These are phyloP conservation scores for Drosophila histrio DNA, from an alignment of 2,888 invertebrate species.

Conservation along the genomic window DNA sequence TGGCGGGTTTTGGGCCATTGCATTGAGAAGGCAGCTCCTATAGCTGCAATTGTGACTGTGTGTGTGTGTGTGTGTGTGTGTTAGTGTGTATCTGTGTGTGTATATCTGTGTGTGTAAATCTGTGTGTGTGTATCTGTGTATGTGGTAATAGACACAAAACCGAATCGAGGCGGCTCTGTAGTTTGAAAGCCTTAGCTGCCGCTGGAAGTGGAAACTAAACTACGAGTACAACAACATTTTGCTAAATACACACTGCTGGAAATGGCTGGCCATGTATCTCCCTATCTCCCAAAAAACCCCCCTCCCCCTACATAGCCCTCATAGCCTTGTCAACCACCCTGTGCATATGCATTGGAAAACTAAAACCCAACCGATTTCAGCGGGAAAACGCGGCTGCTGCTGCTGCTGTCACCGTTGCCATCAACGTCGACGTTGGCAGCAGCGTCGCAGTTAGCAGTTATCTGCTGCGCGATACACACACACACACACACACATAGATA, in stretches of 20 bases:
- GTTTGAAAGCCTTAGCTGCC: conserved; percentile 41
- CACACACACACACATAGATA: background rate
- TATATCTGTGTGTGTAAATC: conserved; percentile 9
- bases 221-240: conserved; percentile 57
- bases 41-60: conserved; percentile 8
- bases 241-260: conserved; percentile 79
- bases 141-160: conserved; percentile 68
- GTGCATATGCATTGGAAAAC: conserved; percentile 69
- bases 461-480: conserved; percentile 10
- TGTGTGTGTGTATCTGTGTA: conserved; percentile 22
- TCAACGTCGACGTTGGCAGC: conserved; percentile 13
- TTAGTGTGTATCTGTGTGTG: conserved; percentile 8
- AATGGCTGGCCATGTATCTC: conserved; percentile 42
- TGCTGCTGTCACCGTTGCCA: conserved; percentile 20
- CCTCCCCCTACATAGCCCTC: background rate
- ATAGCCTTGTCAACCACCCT: conserved; percentile 3
- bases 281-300: background rate
- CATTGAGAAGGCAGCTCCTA: conserved; percentile 26
- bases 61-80: conserved; percentile 17
- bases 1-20: conserved; percentile 22
- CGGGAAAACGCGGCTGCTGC: conserved; percentile 26
- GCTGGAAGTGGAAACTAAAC: conserved; percentile 72
- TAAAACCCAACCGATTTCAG: conserved; percentile 57
- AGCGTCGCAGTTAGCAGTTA: conserved; percentile 10
- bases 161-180: conserved; percentile 50